phyloP scores from a whole-genome alignment of 2,888 invertebrate species.

The Lasioglossum oenotherae region DNA sequence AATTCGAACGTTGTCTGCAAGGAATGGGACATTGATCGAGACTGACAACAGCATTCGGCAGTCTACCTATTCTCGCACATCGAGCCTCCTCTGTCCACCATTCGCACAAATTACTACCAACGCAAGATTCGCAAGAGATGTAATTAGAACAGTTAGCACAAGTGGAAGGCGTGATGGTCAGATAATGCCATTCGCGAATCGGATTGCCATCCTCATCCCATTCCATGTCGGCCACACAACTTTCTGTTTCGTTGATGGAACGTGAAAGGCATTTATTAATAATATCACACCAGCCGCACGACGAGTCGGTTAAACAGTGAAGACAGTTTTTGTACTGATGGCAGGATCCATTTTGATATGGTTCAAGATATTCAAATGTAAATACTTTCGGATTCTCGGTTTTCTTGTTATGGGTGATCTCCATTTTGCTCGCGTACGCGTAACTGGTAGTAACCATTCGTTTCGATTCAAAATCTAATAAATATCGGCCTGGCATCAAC shows the following conservation, averaged over 20 bases:
- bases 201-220: slow-evolving; percentile 85
- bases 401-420: slow-evolving; percentile 90
- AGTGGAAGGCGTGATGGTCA: slow-evolving; percentile 92
- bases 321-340: slow-evolving; percentile 92
- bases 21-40: slow-evolving; percentile 91
- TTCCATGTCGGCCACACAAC: slow-evolving; percentile 86
- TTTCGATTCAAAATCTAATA: slow-evolving; percentile 89
- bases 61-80: slow-evolving; percentile 92
- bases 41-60: slow-evolving; percentile 88
- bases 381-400: slow-evolving; percentile 92
- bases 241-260: slow-evolving; percentile 88
- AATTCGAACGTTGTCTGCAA: slow-evolving; percentile 91
- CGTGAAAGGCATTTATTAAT: slow-evolving; percentile 90
- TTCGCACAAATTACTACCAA: slow-evolving; percentile 91
- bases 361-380: slow-evolving; percentile 95
- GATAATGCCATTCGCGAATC: slow-evolving; percentile 90
- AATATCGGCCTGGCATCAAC: slow-evolving; percentile 87
- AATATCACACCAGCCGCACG: slow-evolving; percentile 96
- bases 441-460: slow-evolving; percentile 85
- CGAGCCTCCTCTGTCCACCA: slow-evolving; percentile 96
- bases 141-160: slow-evolving; percentile 96
- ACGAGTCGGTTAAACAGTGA: slow-evolving; percentile 93
- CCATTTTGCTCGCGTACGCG: slow-evolving; percentile 90
- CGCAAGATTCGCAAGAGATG: slow-evolving; percentile 94
- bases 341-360: slow-evolving; percentile 93